Evolutionary conservation across 2,797 vertebrate genomes (phyloP), one percentile per base, ranked within the genome.

Genomic region (Fistularia tabacaria): DNA sequence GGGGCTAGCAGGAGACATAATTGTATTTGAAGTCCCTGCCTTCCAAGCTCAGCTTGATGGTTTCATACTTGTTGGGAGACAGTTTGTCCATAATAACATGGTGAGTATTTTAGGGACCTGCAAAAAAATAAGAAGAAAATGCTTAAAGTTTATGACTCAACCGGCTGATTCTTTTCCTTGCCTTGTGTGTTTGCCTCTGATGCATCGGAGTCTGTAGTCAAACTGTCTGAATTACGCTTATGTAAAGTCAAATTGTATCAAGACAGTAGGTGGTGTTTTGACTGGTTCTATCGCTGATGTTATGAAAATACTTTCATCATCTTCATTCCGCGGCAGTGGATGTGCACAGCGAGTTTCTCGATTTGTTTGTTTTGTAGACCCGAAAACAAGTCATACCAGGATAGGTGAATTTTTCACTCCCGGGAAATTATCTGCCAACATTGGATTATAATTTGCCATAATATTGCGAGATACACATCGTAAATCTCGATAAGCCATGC

Each of bases 11-110:
- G 60, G 51, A 65, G 52, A 64, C 54, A 13, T 59, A 0, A 46
- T 74, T 77, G 63, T 59, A 64, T 79, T 65, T 69, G 53, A 77
- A 70, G 57, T 40, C 14, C 46, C 49, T 63, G 55, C n/a, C 54
- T 66, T 61, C 55, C 54, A 56, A 44, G 2, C 49, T 64, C 0
- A 11, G 46, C 57, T 44, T 47, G 15, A 39, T 51, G 38, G 53
- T 71, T 69, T 71, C 64, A 51, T 54, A 54, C 54, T 54, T 70
- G 64, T 57, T 57, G 37, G 1, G 55, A 59, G 66, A 44, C 58
- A 64, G 49, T 49, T 66, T 57, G 53, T 70, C 43, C 43, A 44
- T 63, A 76, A 73, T 53, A 25, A 66, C 14, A 54, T 49, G 0
- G 41, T 14, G 52, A 38, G 36, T 62, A 15, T 50, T 62, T 48